These are phyloP conservation scores for Tribolium castaneum DNA, from an alignment of 1,140 invertebrate genomes.

Conservation along the genomic window DNA sequence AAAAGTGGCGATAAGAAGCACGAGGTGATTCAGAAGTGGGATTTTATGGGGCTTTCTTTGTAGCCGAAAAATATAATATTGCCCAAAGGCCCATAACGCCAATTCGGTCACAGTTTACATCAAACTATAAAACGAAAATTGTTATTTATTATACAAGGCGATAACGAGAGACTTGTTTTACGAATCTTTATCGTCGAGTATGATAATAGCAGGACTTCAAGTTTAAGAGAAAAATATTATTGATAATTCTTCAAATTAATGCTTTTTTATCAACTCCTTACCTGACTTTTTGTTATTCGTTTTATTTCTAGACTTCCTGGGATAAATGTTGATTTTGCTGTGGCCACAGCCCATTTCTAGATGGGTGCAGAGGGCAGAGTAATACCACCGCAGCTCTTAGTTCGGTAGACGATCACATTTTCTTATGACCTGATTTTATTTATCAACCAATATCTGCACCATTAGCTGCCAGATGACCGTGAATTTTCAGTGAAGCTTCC, in stretches of 20 bases:
- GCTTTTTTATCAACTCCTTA: too few relatives aligned
- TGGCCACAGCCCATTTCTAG: constrained; percentile 70
- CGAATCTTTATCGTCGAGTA: too few relatives aligned
- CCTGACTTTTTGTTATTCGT: constrained; percentile 66
- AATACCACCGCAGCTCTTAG: not conserved
- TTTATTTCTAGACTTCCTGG: constrained; percentile 69
- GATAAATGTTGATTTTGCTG: constrained; percentile 71
- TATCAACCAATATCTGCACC: constrained; percentile 29
- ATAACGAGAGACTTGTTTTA: too few relatives aligned
- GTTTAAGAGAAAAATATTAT: too few relatives aligned
- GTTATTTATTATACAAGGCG: too few relatives aligned
- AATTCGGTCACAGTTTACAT: too few relatives aligned
- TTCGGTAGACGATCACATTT: constrained; percentile 38
- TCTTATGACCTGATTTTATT: constrained; percentile 19
- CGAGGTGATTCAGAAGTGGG: not conserved
- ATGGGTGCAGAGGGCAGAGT: constrained; percentile 38
- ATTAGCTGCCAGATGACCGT: constrained; percentile 25
- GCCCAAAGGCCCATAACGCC: too few relatives aligned
- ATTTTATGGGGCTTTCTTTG: not conserved
- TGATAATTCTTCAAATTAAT: too few relatives aligned
- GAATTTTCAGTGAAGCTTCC: constrained; percentile 42
- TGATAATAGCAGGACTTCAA: too few relatives aligned
- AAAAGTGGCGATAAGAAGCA: not conserved
- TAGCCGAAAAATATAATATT: not conserved
- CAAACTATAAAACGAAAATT: too few relatives aligned